phyloP scores from a whole-genome alignment of 2,113 vertebrate genomes.

The Leucosticte australis region DNA sequence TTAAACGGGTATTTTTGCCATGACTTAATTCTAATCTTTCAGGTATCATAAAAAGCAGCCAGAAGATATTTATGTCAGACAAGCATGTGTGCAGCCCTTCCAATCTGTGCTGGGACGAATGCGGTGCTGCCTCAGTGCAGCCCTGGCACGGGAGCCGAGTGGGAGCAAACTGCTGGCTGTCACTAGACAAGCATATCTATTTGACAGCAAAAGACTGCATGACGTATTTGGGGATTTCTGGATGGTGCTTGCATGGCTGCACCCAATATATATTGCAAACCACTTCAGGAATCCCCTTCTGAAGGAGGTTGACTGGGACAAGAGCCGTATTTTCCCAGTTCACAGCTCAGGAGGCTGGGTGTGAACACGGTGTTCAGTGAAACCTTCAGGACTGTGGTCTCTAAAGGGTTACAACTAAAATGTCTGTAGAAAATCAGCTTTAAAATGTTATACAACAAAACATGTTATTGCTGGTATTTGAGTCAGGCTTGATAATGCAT shows the following conservation, averaged over 20 bases:
- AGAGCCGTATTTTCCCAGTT: not conserved
- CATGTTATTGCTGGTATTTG: slow-evolving; percentile 75
- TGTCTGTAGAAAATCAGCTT: slow-evolving; percentile 72
- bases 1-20: not conserved
- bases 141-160: fast-evolving
- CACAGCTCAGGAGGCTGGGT: not conserved
- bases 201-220: not conserved
- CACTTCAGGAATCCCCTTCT: not conserved
- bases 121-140: not conserved
- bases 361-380: not conserved
- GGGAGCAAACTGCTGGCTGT: not conserved
- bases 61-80: not conserved
- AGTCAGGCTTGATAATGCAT: slow-evolving; percentile 76
- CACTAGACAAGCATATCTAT: not conserved
- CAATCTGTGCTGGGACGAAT: not conserved
- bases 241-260: not conserved
- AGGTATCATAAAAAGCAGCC: not conserved
- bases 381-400: not conserved
- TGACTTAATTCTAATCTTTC: not conserved
- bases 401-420: slow-evolving; percentile 68
- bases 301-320: not conserved
- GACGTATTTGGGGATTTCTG: not conserved
- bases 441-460: slow-evolving; percentile 76
- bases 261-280: not conserved
- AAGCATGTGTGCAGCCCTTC: not conserved